Evolutionary conservation across 2,797 vertebrate species (phyloP).

Genomic region (Halcyon badia): DNA sequence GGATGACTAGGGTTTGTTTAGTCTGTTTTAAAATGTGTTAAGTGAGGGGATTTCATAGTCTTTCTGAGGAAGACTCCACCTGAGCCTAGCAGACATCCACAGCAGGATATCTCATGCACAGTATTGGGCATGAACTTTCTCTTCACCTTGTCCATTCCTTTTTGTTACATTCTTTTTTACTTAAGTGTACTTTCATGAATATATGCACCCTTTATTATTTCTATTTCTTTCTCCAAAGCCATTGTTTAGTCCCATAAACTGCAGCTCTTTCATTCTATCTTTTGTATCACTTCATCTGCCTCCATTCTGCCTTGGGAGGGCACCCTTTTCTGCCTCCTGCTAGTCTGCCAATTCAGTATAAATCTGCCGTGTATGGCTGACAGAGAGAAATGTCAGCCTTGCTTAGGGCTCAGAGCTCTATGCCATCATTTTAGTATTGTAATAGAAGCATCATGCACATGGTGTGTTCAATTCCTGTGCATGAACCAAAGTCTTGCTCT

Average conservation of each 20-base stretch:
- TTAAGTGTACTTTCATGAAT: not conserved
- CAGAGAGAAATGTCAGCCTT: not conserved
- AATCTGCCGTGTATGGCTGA: not conserved
- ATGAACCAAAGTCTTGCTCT: not conserved
- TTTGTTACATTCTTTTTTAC: not conserved
- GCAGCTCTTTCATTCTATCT: not conserved
- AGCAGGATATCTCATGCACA: not conserved
- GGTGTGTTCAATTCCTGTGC: not conserved
- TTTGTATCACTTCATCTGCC: not conserved
- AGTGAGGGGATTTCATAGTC: not conserved
- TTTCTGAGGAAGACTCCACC: not conserved
- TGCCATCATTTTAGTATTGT: not conserved
- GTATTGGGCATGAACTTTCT: not conserved
- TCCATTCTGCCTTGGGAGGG: not conserved
- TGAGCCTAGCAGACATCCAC: conserved; percentile 23
- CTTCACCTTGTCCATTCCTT: not conserved
- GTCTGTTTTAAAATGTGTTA: conserved; percentile 32
- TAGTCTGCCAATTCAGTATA: not conserved
- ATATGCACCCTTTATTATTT: not conserved
- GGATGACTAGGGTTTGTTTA: conserved; percentile 30
- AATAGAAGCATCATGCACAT: not conserved
- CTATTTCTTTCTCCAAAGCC: not conserved
- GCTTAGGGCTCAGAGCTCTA: not conserved
- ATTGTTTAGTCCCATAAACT: not conserved
- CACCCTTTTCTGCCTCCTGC: not conserved